Evolutionary conservation across 2,888 invertebrate species (phyloP), one percentile per base, ranked within the genome.

Genomic region (Crossocerus cetratus): DNA sequence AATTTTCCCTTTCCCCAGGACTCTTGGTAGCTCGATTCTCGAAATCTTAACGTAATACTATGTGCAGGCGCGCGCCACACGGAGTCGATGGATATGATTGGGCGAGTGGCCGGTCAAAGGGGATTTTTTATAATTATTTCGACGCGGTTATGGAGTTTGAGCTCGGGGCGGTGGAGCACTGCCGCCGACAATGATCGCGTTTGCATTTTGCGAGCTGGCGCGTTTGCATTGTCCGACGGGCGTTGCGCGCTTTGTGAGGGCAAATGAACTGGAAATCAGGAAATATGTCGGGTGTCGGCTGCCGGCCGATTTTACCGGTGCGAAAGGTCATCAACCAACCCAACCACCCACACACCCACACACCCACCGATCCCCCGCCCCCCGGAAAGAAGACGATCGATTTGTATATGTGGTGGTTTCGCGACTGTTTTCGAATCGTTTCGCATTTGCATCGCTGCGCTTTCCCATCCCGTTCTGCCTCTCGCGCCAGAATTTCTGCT

Each of bases 191-290:
- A 66, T 57, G 76, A 69, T 73, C 58, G 72, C 55, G 70, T 68
- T 77, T 70, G 76, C 67, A 73, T 70, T 67, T 73, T 53, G 69
- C 74, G 63, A 32, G 32, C 32, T 32, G 32, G 32, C 71, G 23
- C 49, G 70, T 74, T 66, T 42, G 66, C 61, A 67, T 77, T 67
- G 76, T 69, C 72, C 67, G 60, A 11, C 57, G 32, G 23, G 13
- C 23, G 55, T 45, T 62, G 69, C 71, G 69, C 78, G 78, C 78
- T 78, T 75, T 78, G 78, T 76, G 78, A 70, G 56, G 68, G 65
- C 72, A 79, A 78, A 78, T 78, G 70, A 78, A 78, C 79, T 79
- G 78, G 78, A 78, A 78, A 78, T 78, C 75, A 78, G 79, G 79
- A 78, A 78, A 78, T 78, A 76, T 68, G 76, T 59, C 72, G 75